phyloP scores from a whole-genome alignment of 1,140 invertebrate genomes.

The Epicauta chinensis region DNA sequence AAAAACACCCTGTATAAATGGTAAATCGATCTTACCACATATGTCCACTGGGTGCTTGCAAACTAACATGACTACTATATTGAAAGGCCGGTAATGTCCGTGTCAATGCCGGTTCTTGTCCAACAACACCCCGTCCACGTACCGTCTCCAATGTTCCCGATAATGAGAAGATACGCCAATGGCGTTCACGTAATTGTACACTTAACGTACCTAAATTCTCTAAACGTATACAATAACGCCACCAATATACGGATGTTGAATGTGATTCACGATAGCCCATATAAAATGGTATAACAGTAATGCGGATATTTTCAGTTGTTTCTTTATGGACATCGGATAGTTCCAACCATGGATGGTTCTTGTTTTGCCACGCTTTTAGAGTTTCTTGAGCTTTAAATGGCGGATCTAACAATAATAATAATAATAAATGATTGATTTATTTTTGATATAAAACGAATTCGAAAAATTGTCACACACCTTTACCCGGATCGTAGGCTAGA shows the following conservation, averaged over 20 bases:
- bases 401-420: conserved; percentile 68
- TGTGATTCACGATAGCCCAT: conserved; percentile 90
- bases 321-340: conserved; percentile 96
- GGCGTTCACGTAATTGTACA: conserved; percentile 88
- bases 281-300: conserved; percentile 97
- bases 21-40: conserved; percentile 72
- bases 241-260: conserved; percentile 88
- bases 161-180: conserved; percentile 95
- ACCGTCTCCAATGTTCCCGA: conserved; percentile 94
- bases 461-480: conserved; percentile 60
- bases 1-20: no score
- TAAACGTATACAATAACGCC: conserved; percentile 92
- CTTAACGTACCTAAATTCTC: conserved; percentile 87
- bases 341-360: conserved; percentile 95
- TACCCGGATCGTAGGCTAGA: conserved; percentile 69
- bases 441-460: no score
- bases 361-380: conserved; percentile 90
- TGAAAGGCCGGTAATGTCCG: conserved; percentile 88
- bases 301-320: conserved; percentile 90
- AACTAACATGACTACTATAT: conserved; percentile 92
- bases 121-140: conserved; percentile 87
- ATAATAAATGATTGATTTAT: no score
- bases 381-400: conserved; percentile 86
- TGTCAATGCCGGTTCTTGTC: conserved; percentile 89
- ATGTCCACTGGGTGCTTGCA: conserved; percentile 95